Conservation (phyloP, 1,140 invertebrate genomes). For the Lepidurus apus region DNA sequence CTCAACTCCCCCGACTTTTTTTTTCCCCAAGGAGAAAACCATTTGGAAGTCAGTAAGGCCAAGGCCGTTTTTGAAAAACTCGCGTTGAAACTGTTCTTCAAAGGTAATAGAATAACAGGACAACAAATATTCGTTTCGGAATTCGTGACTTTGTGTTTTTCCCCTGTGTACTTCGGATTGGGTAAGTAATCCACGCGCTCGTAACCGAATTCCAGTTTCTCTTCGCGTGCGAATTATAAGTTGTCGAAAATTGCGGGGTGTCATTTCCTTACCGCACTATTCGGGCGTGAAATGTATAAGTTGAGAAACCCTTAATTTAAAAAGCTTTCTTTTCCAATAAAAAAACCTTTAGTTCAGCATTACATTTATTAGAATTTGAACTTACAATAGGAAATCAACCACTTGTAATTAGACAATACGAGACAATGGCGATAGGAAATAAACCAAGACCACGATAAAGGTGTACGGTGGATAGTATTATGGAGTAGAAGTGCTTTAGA, state of each 20-base stretch:
- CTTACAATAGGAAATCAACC: neutral
- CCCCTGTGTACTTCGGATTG: no score
- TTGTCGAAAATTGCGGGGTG: no score
- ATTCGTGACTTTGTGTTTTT: neutral
- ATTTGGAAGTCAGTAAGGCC: neutral
- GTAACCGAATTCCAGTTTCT: no score
- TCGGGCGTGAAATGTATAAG: neutral
- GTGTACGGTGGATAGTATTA: neutral
- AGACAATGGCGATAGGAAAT: neutral
- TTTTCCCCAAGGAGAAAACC: neutral
- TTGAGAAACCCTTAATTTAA: neutral
- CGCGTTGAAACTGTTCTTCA: no score
- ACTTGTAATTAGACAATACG: neutral
- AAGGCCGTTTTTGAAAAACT: no score
- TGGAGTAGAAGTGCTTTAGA: constrained; percentile 4
- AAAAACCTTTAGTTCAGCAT: neutral
- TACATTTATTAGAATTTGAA: constrained; percentile 20
- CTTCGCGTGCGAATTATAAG: no score
- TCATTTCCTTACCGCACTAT: no score
- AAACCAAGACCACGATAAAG: neutral
- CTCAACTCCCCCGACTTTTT: neutral
- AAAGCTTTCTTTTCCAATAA: neutral
- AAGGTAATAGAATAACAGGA: neutral
- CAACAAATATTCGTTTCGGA: neutral
- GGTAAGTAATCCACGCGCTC: no score